Percentiles rank a stretch among this genome's conserved stretches.
phyloP scores from a whole-genome alignment of 2,797 vertebrate species.

The Gymnothorax reevesii region DNA sequence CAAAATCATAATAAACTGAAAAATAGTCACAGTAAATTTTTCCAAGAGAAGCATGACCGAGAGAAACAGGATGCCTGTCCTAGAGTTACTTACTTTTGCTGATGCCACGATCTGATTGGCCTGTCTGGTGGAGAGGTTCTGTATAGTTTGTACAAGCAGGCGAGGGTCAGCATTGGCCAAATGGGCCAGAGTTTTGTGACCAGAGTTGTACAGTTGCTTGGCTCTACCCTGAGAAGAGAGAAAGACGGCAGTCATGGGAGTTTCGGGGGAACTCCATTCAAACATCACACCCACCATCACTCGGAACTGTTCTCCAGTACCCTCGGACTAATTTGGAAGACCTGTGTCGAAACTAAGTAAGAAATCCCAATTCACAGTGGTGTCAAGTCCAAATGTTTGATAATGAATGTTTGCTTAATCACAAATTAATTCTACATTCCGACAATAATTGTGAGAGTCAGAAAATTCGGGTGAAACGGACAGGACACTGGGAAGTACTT shows the following conservation, averaged over 20 bases:
- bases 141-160: slow-evolving; percentile 71
- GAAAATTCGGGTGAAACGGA: too few relatives aligned
- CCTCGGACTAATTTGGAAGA: background rate
- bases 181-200: slow-evolving; percentile 84
- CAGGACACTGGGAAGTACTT: too few relatives aligned
- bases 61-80: background rate
- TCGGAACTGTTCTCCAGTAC: background rate
- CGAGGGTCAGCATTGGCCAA: slow-evolving; percentile 86
- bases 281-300: background rate
- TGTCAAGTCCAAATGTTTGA: too few relatives aligned
- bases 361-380: background rate
- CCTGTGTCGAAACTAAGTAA: background rate
- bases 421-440: too few relatives aligned
- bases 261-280: background rate
- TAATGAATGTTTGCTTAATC: too few relatives aligned
- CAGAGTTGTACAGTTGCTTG: slow-evolving; percentile 85
- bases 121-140: slow-evolving; percentile 81
- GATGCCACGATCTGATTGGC: slow-evolving; percentile 88
- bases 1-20: background rate
- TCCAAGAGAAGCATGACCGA: background rate
- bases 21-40: background rate
- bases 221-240: slow-evolving; percentile 77
- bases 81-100: slow-evolving; percentile 77
- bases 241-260: background rate
- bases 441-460: too few relatives aligned